Percentiles rank a stretch among this genome's conserved stretches.
Conservation (phyloP, 2,113 vertebrate species). For the Embiotoca jacksoni region DNA sequence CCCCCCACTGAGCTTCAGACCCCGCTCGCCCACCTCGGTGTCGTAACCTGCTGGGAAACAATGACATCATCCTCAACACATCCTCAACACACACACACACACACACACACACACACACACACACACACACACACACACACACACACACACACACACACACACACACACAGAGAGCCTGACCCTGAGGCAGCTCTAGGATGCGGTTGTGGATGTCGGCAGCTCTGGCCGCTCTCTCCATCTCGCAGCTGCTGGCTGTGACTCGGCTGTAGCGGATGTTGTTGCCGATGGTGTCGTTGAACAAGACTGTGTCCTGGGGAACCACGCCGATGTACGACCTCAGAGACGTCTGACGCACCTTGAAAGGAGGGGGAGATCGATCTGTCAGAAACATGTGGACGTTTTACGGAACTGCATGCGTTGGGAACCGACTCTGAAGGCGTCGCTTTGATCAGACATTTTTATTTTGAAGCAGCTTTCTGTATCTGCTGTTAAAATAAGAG, state of each 20-base stretch:
- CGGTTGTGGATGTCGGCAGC: slow-evolving; percentile 90
- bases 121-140: no score
- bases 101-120: no score
- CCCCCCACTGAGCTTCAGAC: slow-evolving; percentile 92
- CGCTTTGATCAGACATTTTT: no score
- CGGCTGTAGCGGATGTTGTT: slow-evolving; percentile 93
- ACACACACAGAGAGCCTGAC: slow-evolving; percentile 67
- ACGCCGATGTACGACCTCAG: slow-evolving; percentile 90
- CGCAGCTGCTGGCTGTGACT: slow-evolving; percentile 83
- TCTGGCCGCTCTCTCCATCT: slow-evolving; percentile 88
- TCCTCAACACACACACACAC: background rate
- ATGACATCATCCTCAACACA: background rate
- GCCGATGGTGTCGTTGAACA: slow-evolving; percentile 91
- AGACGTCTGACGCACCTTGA: slow-evolving; percentile 88
- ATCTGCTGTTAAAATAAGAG: no score
- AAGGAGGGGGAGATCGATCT: background rate
- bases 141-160: no score
- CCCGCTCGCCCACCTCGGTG: slow-evolving; percentile 91
- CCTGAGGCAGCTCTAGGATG: slow-evolving; percentile 88
- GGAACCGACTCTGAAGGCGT: no score
- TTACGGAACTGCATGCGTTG: no score
- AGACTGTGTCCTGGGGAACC: slow-evolving; percentile 93
- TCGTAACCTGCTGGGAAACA: slow-evolving; percentile 85
- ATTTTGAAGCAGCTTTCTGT: no score
- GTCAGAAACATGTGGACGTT: no score